Conservation (phyloP, 2,797 vertebrate genomes). For the Hoplostethus atlanticus region DNA sequence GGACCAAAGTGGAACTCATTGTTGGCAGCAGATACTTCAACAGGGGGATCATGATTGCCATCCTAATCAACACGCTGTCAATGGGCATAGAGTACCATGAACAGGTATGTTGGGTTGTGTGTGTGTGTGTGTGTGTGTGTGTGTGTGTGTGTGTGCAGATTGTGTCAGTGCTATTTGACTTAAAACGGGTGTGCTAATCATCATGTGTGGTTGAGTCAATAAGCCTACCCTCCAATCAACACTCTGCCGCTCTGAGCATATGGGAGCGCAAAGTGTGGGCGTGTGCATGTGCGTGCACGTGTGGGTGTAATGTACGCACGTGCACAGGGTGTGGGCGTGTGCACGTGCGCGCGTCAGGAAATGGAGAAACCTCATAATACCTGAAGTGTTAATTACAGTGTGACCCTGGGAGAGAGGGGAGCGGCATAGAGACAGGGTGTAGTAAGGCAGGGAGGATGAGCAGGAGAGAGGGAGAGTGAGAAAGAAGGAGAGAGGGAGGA, state of each 20-base stretch:
- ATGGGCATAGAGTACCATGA: slow-evolving; percentile 98
- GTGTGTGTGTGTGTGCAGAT: slow-evolving; percentile 11
- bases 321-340: slow-evolving; percentile 38
- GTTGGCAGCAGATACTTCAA: slow-evolving; percentile 98
- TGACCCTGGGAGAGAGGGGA: slow-evolving; percentile 74
- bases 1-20: slow-evolving; percentile 76
- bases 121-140: slow-evolving; percentile 19
- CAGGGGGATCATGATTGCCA: slow-evolving; percentile 97
- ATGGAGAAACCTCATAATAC: slow-evolving; percentile 73
- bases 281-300: background rate
- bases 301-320: slow-evolving; percentile 18
- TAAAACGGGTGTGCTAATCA: slow-evolving; percentile 68
- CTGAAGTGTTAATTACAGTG: slow-evolving; percentile 84
- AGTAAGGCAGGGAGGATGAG: slow-evolving; percentile 2
- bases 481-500: background rate
- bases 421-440: slow-evolving; percentile 4
- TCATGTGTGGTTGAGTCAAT: slow-evolving; percentile 52
- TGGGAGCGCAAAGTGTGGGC: slow-evolving; percentile 46
- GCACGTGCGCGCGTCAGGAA: slow-evolving; percentile 51
- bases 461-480: background rate
- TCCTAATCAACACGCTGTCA: slow-evolving; percentile 96
- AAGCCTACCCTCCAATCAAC: slow-evolving; percentile 74
- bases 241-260: slow-evolving; percentile 62
- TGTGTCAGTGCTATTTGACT: slow-evolving; percentile 57
- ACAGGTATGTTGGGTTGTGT: slow-evolving; percentile 84